A percentile compares a stretch with the other conserved stretches of the same genome.
phyloP scores from a whole-genome alignment of 2,888 invertebrate species.

The Blomia tropicalis region DNA sequence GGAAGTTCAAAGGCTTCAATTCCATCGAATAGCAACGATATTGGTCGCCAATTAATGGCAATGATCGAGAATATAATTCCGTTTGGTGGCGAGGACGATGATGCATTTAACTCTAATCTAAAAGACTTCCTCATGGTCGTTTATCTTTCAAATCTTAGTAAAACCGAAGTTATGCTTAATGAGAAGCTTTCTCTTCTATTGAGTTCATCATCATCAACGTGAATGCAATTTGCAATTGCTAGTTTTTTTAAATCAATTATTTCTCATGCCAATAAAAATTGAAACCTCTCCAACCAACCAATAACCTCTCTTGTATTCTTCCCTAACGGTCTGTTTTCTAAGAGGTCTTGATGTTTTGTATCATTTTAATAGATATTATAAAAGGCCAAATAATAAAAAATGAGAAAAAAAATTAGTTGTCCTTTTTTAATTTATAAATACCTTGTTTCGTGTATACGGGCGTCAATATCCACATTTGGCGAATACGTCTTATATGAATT shows the following conservation, averaged over 20 bases:
- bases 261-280: slow-evolving; percentile 1
- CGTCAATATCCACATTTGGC: too few species aligned
- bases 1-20: slow-evolving; percentile 48
- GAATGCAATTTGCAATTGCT: neutral
- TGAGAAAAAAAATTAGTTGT: too few species aligned
- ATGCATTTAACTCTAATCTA: slow-evolving; percentile 24
- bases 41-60: slow-evolving; percentile 74
- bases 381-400: too few species aligned
- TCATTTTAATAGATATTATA: too few species aligned
- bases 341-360: too few species aligned
- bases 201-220: neutral
- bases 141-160: slow-evolving; percentile 82
- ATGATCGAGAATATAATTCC: slow-evolving; percentile 61
- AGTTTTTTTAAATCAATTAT: slow-evolving; percentile 1
- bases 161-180: slow-evolving; percentile 86
- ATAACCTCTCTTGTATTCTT: too few species aligned
- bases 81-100: slow-evolving; percentile 27
- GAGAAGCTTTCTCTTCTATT: slow-evolving; percentile 72
- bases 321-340: too few species aligned
- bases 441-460: too few species aligned
- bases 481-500: too few species aligned
- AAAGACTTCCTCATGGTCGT: slow-evolving; percentile 86
- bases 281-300: neutral
- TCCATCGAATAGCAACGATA: slow-evolving; percentile 45
- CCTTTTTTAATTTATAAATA: too few species aligned